Percentiles rank a stretch among this genome's conserved stretches.
Evolutionary conservation across 2,888 invertebrate species (phyloP).

Genomic region (Panzeria rudis): DNA sequence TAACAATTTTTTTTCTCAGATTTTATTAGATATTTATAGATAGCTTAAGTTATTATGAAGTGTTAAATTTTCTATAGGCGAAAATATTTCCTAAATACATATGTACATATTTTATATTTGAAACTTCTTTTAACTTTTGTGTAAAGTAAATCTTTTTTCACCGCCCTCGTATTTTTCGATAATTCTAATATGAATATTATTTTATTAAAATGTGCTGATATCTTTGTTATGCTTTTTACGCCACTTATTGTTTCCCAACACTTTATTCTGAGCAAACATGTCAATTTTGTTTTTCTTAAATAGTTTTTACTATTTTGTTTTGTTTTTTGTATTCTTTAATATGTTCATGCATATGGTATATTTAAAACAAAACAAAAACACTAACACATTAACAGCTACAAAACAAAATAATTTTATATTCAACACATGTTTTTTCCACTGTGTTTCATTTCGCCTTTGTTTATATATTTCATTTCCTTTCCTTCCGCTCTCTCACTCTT

Average conservation of each 20-base stretch:
- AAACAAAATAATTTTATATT: conserved; percentile 30
- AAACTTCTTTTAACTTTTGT: no score
- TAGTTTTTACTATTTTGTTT: conserved; percentile 71
- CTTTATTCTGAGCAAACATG: not conserved
- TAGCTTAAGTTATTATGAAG: no score
- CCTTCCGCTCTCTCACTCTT: conserved; percentile 31
- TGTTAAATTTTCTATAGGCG: no score
- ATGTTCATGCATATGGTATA: not conserved
- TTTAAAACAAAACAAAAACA: not conserved
- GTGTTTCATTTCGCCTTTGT: conserved; percentile 6
- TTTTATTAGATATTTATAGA: no score
- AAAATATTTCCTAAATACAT: no score
- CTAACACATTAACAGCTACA: not conserved
- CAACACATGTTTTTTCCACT: conserved; percentile 65
- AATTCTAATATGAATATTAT: not conserved
- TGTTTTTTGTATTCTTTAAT: conserved; percentile 63
- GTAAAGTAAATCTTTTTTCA: not conserved
- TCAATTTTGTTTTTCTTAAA: not conserved
- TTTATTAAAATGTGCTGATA: not conserved
- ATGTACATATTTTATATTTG: no score
- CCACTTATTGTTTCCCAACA: not conserved
- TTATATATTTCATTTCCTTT: conserved; percentile 30
- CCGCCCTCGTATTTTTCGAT: not conserved
- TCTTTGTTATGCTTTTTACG: not conserved
- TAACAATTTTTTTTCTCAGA: no score